These are phyloP conservation scores for Rhogogaster chlorosoma DNA, from an alignment of 2,888 invertebrate species.

Conservation along the genomic window DNA sequence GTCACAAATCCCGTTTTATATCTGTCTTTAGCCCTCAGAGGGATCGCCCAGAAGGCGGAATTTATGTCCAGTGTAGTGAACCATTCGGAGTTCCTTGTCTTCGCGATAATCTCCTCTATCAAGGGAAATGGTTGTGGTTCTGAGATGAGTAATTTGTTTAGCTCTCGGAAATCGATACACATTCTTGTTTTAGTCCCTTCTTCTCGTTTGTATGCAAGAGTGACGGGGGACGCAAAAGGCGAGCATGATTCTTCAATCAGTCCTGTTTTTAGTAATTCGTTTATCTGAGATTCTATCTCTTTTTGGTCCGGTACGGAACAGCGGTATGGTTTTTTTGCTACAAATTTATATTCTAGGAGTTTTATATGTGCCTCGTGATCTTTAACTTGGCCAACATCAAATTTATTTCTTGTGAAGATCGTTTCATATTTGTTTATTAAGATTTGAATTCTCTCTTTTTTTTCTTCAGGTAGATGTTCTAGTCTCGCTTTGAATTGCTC, in stretches of 20 bases:
- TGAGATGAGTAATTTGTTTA: constrained; percentile 54
- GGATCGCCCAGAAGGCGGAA: constrained; percentile 58
- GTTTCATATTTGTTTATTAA: constrained; percentile 45
- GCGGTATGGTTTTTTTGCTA: too few species aligned
- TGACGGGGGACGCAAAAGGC: constrained; percentile 56
- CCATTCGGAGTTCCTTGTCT: constrained; percentile 52
- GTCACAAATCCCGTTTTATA: too few species aligned
- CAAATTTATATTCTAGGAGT: too few species aligned
- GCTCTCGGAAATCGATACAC: constrained; percentile 51
- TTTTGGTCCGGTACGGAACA: too few species aligned
- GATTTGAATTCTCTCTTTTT: constrained; percentile 36
- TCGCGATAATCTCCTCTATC: constrained; percentile 54
- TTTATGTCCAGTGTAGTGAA: constrained; percentile 56
- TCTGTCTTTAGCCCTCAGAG: constrained; percentile 56
- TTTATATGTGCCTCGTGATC: too few species aligned
- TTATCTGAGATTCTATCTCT: too few species aligned
- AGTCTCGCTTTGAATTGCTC: constrained; percentile 28
- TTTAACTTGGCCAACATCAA: constrained; percentile 50
- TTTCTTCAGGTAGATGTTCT: constrained; percentile 47
- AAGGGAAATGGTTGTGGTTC: constrained; percentile 58
- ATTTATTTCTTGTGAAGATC: constrained; percentile 53
- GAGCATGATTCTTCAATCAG: too few species aligned
- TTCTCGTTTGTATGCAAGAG: constrained; percentile 55
- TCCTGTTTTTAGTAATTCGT: too few species aligned
- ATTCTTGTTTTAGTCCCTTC: constrained; percentile 52